Evolutionary conservation across 1,140 invertebrate genomes (phyloP), one percentile per base, ranked within the genome.

Genomic region (Aphaenogaster floridana): DNA sequence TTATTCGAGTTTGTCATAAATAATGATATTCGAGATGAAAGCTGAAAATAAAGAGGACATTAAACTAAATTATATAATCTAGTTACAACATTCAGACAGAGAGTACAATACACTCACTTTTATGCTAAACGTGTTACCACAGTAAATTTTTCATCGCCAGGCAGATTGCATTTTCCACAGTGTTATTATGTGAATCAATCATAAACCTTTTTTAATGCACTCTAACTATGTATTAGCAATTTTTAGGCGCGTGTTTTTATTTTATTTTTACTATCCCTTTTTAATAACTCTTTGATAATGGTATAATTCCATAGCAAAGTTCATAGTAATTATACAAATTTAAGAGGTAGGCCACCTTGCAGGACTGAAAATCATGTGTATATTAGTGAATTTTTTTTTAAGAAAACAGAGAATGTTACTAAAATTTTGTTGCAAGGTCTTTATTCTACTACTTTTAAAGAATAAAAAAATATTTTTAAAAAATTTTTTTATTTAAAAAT

Each of bases 141-240:
- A n/a, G n/a, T 39, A 64, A 63, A 64, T 50, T 79, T 63, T 61
- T 48, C 42, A 57, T 76, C n/a, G 7, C 11, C 5, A 79, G 9
- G n/a, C 34, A 57, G 8, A 50, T 36, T 48, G 45, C 42, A 36
- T n/a, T 50, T 36, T 63, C 0, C 17, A n/a, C 21, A 13, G n/a
- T 39, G 15, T n/a, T 63, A 36, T 63, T 63, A 61, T 34, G 42
- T 34, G 42, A 78, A 63, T 28, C 11, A 3, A 63, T 63, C 9
- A n/a, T 17, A 45, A 78, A 63, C 1, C 1, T n/a, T 45, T 52
- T 77, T 45, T 28, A 63, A 48, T 63, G 21, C 8, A n/a, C 15
- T 48, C 28, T 11, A 63, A 48, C 28, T 17, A 48, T 34, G 4
- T 6, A 45, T 77, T 45, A 61, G 34, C 21, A 34, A 77, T 17